These are phyloP conservation scores for Sarcophaga carnaria DNA, from an alignment of 2,888 invertebrate genomes.

Conservation along the genomic window DNA sequence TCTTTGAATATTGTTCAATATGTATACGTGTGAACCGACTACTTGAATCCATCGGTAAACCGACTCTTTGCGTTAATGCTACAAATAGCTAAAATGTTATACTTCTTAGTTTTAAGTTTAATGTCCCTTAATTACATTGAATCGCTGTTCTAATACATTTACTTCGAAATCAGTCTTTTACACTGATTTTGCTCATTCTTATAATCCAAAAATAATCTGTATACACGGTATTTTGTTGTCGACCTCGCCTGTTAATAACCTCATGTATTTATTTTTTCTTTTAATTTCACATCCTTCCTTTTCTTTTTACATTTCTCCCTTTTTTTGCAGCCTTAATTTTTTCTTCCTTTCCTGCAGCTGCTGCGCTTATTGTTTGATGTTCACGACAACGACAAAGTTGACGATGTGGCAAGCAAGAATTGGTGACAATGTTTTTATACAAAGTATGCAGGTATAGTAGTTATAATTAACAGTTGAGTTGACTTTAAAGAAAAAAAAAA, in stretches of 20 bases:
- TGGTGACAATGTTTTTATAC: conserved; percentile 10
- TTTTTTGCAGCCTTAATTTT: conserved; percentile 8
- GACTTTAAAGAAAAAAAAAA: conserved; percentile 31
- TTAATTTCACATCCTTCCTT: conserved; percentile 23
- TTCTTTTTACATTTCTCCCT: conserved; percentile 11
- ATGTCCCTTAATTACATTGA: too few species aligned
- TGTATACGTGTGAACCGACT: too few species aligned
- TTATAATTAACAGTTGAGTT: conserved; percentile 54
- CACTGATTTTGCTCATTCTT: too few species aligned
- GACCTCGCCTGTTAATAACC: not conserved
- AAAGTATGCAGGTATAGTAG: conserved; percentile 40
- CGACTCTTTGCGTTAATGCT: too few species aligned
- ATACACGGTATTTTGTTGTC: not conserved
- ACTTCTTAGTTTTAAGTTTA: too few species aligned
- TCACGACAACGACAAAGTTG: conserved; percentile 15
- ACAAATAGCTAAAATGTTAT: too few species aligned
- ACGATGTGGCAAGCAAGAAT: conserved; percentile 14
- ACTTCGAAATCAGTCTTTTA: too few species aligned
- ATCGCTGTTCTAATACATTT: too few species aligned
- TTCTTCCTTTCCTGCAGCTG: conserved; percentile 25
- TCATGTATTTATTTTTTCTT: not conserved
- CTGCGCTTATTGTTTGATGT: conserved; percentile 8
- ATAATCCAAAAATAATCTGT: too few species aligned
- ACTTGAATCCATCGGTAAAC: too few species aligned
- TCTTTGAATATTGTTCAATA: too few species aligned